These are phyloP conservation scores for Myotis davidii DNA, from an alignment of 2,113 vertebrate species.

Conservation along the genomic window DNA sequence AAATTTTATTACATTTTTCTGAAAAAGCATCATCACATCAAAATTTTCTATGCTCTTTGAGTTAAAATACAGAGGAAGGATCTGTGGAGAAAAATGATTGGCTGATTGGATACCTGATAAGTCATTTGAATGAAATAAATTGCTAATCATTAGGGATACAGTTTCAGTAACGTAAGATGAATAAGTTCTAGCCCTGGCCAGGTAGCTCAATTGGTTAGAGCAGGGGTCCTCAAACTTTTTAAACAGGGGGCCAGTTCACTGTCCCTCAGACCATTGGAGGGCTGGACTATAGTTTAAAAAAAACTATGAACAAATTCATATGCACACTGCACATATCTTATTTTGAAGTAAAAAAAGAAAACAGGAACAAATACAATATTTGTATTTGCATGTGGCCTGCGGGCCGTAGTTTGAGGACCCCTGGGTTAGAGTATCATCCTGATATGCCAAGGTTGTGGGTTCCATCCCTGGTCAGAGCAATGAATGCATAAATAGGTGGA, in stretches of 20 bases:
- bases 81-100: not conserved
- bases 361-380: no score
- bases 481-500: not conserved
- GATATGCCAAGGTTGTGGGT: not conserved
- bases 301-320: no score
- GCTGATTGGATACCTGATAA: not conserved
- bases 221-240: no score
- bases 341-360: no score
- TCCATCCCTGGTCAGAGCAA: not conserved
- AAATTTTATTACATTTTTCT: conserved; percentile 5
- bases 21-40: not conserved
- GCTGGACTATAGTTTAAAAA: no score
- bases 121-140: not conserved
- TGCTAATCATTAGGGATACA: not conserved
- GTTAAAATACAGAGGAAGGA: not conserved
- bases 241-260: no score
- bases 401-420: no score
- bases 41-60: not conserved
- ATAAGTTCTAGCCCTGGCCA: not conserved
- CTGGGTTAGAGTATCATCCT: not conserved
- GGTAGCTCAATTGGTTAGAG: not conserved
- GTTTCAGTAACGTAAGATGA: not conserved
- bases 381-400: no score
- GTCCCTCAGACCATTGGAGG: no score
- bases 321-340: no score